A percentile compares a stretch with the other conserved stretches of the same genome.
These are phyloP conservation scores for Aporophyla nigra DNA, from an alignment of 2,888 invertebrate genomes.

Conservation along the genomic window DNA sequence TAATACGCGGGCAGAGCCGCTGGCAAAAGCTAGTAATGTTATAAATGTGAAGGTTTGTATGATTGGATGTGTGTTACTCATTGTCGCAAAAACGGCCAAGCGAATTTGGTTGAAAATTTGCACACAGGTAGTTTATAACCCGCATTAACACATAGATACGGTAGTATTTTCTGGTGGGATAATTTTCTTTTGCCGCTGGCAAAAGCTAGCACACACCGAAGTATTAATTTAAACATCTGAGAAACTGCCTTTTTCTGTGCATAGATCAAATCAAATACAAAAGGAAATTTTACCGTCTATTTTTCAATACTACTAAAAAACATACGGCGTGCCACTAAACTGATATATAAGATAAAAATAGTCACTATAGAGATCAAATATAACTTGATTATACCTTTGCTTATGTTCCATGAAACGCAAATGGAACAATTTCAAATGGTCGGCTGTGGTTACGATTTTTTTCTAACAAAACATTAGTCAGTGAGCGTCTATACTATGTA, in stretches of 20 bases:
- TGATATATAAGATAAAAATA: not conserved
- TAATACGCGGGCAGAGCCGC: too few relatives aligned
- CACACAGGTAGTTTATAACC: too few relatives aligned
- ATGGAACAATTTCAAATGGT: conserved; percentile 14
- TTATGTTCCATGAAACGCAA: conserved; percentile 16
- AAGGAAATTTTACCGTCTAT: not conserved
- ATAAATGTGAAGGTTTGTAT: too few relatives aligned
- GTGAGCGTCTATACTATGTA: conserved; percentile 1
- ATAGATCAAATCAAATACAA: not conserved
- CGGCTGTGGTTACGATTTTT: conserved; percentile 24
- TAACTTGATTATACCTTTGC: not conserved
- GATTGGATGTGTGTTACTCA: too few relatives aligned
- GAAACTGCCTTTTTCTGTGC: not conserved
- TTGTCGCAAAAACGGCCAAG: too few relatives aligned
- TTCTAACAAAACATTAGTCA: conserved; percentile 35
- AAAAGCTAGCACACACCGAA: too few relatives aligned
- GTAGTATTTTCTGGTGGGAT: too few relatives aligned
- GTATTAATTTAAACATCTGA: not conserved
- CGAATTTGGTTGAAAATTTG: too few relatives aligned
- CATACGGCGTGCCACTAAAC: too few relatives aligned
- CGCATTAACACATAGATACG: too few relatives aligned
- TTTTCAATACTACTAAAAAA: not conserved
- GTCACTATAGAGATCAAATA: not conserved
- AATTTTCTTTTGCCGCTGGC: too few relatives aligned
- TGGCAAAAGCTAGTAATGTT: too few relatives aligned